phyloP scores from a whole-genome alignment of 2,113 vertebrate genomes.

The Cathartes aura region DNA sequence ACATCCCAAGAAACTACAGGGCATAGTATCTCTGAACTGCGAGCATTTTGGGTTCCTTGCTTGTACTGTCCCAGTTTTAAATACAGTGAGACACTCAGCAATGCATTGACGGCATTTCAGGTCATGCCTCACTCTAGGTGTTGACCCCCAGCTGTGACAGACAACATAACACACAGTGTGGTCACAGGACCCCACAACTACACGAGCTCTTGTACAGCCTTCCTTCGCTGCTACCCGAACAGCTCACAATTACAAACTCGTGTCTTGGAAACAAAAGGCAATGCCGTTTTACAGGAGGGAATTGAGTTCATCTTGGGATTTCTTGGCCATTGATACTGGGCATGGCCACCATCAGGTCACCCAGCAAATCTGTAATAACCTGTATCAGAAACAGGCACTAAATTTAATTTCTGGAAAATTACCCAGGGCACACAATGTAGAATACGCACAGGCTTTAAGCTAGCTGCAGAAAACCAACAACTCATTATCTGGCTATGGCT shows the following conservation, averaged over 20 bases:
- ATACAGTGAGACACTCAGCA: background rate
- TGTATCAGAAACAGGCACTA: fast-evolving
- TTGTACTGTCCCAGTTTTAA: background rate
- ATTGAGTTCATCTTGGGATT: background rate
- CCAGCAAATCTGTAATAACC: fast-evolving
- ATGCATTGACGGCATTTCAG: fast-evolving
- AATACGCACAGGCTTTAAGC: fast-evolving
- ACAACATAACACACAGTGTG: fast-evolving
- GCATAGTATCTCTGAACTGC: fast-evolving
- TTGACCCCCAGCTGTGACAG: background rate
- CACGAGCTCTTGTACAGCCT: background rate
- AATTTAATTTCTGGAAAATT: fast-evolving
- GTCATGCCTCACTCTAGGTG: fast-evolving
- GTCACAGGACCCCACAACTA: background rate
- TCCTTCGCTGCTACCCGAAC: background rate
- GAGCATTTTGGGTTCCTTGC: too few relatives aligned
- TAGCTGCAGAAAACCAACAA: background rate
- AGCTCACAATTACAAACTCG: fast-evolving
- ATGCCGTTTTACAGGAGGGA: fast-evolving
- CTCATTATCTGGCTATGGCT: background rate
- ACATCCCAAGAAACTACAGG: too few relatives aligned
- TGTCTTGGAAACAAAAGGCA: too few relatives aligned
- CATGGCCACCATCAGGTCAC: background rate
- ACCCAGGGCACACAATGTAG: background rate
- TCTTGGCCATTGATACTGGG: fast-evolving